These are phyloP conservation scores for Orientallactaga bullata DNA, from an alignment of 2,113 vertebrate species.

Conservation along the genomic window DNA sequence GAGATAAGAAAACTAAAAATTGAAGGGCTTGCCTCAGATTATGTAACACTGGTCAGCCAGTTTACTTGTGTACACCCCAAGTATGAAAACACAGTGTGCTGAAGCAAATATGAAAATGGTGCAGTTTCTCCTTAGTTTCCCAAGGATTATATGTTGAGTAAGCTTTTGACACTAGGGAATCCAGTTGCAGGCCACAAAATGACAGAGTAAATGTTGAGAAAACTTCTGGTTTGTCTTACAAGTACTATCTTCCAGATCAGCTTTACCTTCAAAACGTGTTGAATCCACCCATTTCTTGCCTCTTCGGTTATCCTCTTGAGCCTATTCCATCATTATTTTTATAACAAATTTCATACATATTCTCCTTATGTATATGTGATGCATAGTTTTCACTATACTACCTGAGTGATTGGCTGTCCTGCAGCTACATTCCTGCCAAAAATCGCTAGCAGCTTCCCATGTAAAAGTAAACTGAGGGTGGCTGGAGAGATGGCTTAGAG, in stretches of 20 bases:
- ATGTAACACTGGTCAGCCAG: neutral
- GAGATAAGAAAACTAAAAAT: slow-evolving; percentile 11
- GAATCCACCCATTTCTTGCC: too few relatives aligned
- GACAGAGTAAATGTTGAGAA: neutral
- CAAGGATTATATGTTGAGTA: neutral
- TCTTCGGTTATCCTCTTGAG: neutral
- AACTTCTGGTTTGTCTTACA: neutral
- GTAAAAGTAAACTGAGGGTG: too few relatives aligned
- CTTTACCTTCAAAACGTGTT: too few relatives aligned
- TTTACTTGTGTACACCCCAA: neutral
- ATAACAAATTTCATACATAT: too few relatives aligned
- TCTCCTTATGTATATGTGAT: too few relatives aligned
- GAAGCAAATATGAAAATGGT: neutral
- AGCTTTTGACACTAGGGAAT: neutral
- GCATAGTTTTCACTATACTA: too few relatives aligned
- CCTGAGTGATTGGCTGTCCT: too few relatives aligned
- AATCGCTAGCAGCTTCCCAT: too few relatives aligned
- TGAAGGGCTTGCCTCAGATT: neutral
- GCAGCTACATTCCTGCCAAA: too few relatives aligned
- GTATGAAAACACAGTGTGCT: neutral
- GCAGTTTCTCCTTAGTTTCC: neutral
- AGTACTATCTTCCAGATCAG: neutral
- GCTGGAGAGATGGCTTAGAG: too few relatives aligned
- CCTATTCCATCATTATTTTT: neutral
- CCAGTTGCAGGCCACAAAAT: neutral